A percentile compares a stretch with the other conserved stretches of the same genome.
Conservation (phyloP, 2,888 invertebrate genomes). For the Balanococcus diminutus region DNA sequence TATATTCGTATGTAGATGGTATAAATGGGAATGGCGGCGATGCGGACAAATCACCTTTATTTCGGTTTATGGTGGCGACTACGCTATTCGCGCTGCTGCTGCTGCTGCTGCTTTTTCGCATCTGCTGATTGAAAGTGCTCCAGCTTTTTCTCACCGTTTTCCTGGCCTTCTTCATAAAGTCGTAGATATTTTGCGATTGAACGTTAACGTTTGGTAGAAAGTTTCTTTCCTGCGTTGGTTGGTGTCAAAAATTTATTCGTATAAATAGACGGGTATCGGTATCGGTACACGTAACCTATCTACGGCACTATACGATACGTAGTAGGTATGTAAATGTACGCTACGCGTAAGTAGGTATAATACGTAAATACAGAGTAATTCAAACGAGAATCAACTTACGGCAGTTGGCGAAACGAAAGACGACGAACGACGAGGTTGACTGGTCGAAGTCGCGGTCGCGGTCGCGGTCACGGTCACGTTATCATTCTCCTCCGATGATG, state of each 20-base stretch:
- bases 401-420: not conserved
- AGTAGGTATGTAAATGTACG: not conserved
- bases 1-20: no score
- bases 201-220: slow-evolving; percentile 25
- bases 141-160: slow-evolving; percentile 58
- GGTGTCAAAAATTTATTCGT: not conserved
- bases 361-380: no score
- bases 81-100: not conserved
- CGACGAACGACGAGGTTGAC: not conserved
- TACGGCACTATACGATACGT: not conserved
- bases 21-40: no score
- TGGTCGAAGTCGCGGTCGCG: not conserved
- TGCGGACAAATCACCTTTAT: not conserved
- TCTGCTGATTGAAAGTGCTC: slow-evolving; percentile 58
- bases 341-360: no score
- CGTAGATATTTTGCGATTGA: slow-evolving; percentile 56
- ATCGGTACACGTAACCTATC: not conserved
- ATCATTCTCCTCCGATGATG: slow-evolving; percentile 20
- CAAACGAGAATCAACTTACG: not conserved
- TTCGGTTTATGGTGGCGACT: not conserved
- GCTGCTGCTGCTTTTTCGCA: slow-evolving; percentile 58
- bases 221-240: slow-evolving; percentile 20
- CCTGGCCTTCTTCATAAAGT: slow-evolving; percentile 58
- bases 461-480: not conserved
- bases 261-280: no score